Percentiles rank a stretch among this genome's conserved stretches.
phyloP scores from a whole-genome alignment of 2,113 vertebrate species.

The Caretta caretta region DNA sequence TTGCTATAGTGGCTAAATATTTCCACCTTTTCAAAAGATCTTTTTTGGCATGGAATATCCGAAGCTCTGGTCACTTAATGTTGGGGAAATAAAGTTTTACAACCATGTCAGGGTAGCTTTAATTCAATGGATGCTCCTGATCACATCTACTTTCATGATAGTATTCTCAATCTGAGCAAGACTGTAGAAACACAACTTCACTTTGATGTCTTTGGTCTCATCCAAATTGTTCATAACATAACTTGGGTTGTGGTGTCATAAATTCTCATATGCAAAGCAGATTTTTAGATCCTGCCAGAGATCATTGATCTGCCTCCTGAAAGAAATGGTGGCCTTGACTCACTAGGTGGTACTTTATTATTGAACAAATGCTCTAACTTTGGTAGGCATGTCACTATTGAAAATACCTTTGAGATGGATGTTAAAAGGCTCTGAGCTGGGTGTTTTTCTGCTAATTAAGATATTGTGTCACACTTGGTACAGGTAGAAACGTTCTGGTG shows the following conservation, averaged over 20 bases:
- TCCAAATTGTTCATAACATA: background rate
- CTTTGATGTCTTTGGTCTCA: background rate
- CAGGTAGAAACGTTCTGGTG: background rate
- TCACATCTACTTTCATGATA: background rate
- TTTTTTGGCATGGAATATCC: background rate
- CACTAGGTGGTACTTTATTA: background rate
- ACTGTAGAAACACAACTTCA: background rate
- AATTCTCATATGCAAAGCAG: conserved; percentile 4
- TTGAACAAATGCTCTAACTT: conserved; percentile 35
- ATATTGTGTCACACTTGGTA: background rate
- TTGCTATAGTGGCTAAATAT: background rate
- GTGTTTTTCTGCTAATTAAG: conserved; percentile 17
- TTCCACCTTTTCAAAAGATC: background rate
- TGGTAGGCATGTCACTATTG: background rate
- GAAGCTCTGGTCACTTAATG: background rate
- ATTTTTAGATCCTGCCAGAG: background rate
- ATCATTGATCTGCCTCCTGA: background rate
- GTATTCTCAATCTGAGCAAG: background rate
- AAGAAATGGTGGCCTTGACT: conserved; percentile 12
- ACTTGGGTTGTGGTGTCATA: background rate
- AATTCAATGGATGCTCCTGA: background rate
- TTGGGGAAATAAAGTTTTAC: background rate
- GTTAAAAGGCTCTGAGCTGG: background rate
- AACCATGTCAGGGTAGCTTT: background rate
- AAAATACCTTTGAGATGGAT: background rate